Evolutionary conservation across 2,113 vertebrate genomes (phyloP).

Genomic region (Pan troglodytes): NHGRI_mPanTro3-v2.1_pri NC_072398.2:111898501-111899000

Average conservation of each 20-base stretch:
- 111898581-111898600: neutral
- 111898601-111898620: neutral
- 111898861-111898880: conserved; percentile 40
- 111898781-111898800: conserved; percentile 45
- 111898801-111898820: conserved; percentile 1
- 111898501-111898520: neutral
- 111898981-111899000: conserved; percentile 39
- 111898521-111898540: neutral
- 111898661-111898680: neutral
- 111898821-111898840: neutral
- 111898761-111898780: neutral
- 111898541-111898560: neutral
- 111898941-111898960: conserved; percentile 54
- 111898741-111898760: neutral
- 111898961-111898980: neutral
- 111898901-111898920: conserved; percentile 30
- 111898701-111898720: neutral
- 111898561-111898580: conserved; percentile 44
- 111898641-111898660: neutral
- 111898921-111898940: conserved; percentile 47
- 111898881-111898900: conserved; percentile 27
- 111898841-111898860: neutral
- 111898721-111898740: neutral
- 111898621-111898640: neutral
- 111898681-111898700: neutral